phyloP scores from a whole-genome alignment of 1,140 invertebrate species.

The Drosophila parvula region DNA sequence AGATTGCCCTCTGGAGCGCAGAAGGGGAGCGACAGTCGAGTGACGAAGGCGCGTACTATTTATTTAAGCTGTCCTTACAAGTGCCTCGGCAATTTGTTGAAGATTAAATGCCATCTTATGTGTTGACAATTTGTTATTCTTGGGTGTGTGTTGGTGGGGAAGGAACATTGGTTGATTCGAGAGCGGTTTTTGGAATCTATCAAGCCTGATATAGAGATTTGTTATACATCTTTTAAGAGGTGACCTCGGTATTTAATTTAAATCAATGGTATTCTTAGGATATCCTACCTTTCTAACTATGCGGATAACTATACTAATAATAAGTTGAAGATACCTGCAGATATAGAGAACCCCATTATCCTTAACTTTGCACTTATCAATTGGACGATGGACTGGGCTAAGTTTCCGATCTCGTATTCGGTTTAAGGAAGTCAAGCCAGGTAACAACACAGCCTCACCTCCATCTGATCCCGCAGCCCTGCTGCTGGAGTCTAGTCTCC shows the following conservation, averaged over 20 bases:
- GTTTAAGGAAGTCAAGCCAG: constrained; percentile 11
- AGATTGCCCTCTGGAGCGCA: constrained; percentile 61
- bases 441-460: constrained; percentile 27
- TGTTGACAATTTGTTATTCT: constrained; percentile 80
- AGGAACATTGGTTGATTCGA: constrained; percentile 1
- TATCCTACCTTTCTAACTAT: background rate
- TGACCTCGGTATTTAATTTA: background rate
- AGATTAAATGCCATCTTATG: constrained; percentile 81
- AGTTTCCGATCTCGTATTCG: background rate
- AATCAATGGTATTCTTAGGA: background rate
- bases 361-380: background rate
- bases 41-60: constrained; percentile 65
- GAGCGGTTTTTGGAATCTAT: background rate
- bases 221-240: background rate
- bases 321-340: background rate
- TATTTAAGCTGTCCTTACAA: constrained; percentile 78
- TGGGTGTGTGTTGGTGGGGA: constrained; percentile 18
- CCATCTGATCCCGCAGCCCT: background rate
- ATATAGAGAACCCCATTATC: background rate
- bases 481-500: background rate
- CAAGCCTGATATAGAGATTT: too few relatives aligned
- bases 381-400: background rate
- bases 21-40: constrained; percentile 2
- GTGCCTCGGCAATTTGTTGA: constrained; percentile 78
- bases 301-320: background rate